phyloP scores from a whole-genome alignment of 2,113 vertebrate species.

The Columba livia region DNA sequence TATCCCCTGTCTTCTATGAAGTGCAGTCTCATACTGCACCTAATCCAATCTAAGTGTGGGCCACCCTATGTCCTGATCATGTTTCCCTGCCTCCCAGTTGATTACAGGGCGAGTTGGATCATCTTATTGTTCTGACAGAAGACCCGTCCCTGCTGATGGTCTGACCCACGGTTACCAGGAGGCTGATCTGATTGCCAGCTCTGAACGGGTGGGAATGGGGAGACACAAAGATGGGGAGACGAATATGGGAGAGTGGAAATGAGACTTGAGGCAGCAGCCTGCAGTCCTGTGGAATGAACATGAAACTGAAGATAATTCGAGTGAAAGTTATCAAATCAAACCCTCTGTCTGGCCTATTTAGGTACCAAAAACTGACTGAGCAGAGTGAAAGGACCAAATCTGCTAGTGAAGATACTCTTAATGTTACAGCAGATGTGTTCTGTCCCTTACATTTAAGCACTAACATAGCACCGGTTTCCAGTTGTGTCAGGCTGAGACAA shows the following conservation, averaged over 20 bases:
- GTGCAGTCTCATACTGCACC: background rate
- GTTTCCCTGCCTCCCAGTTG: background rate
- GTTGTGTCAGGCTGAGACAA: background rate
- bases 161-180: background rate
- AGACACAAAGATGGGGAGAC: background rate
- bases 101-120: background rate
- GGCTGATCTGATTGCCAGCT: rapidly evolving
- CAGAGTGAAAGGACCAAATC: background rate
- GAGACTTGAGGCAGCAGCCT: background rate
- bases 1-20: background rate
- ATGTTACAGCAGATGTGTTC: background rate
- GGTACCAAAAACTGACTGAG: background rate
- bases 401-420: background rate
- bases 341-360: background rate
- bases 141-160: background rate
- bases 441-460: background rate
- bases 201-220: background rate
- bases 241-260: background rate
- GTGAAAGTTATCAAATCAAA: background rate
- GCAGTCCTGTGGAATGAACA: background rate
- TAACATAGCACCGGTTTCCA: background rate
- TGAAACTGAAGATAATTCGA: background rate
- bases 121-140: background rate
- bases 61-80: background rate
- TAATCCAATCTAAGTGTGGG: background rate